phyloP scores from a whole-genome alignment of 2,113 vertebrate genomes.

The Coracopsis vasa region DNA sequence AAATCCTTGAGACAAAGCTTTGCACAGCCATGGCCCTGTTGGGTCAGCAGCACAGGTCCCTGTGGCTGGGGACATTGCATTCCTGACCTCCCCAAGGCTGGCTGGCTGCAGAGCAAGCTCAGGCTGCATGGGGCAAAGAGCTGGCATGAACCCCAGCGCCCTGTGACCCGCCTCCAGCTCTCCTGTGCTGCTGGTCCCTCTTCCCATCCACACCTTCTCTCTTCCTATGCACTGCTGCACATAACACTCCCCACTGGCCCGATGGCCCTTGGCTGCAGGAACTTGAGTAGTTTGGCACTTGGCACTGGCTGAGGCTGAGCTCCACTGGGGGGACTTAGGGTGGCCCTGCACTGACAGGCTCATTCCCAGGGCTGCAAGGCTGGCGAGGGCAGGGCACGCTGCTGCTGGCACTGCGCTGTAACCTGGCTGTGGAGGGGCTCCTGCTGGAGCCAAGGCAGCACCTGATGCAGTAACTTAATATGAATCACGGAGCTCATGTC shows the following conservation, averaged over 20 bases:
- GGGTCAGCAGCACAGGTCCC: not conserved
- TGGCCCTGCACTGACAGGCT: not conserved
- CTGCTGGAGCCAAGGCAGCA: not conserved
- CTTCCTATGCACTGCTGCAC: not conserved
- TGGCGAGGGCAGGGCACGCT: accelerated
- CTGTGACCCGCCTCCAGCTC: accelerated
- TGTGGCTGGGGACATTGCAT: not conserved
- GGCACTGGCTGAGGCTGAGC: not conserved
- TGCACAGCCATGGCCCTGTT: not conserved
- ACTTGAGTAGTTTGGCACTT: slow-evolving; percentile 32
- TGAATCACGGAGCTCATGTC: not conserved
- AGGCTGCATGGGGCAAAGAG: not conserved
- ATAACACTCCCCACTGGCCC: not conserved
- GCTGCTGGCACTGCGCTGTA: not conserved
- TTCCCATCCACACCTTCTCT: not conserved
- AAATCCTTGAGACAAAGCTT: not conserved
- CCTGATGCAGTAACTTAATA: not conserved
- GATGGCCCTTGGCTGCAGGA: not conserved
- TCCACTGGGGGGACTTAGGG: not conserved
- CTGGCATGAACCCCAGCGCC: accelerated
- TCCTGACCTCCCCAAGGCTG: not conserved
- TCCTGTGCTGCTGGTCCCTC: not conserved
- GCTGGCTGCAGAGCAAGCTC: not conserved
- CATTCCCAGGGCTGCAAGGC: accelerated
- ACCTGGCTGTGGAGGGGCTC: accelerated